A percentile compares a stretch with the other conserved stretches of the same genome.
These are phyloP conservation scores for Trichonephila inaurata DNA, from an alignment of 1,140 invertebrate genomes.

Conservation along the genomic window DNA sequence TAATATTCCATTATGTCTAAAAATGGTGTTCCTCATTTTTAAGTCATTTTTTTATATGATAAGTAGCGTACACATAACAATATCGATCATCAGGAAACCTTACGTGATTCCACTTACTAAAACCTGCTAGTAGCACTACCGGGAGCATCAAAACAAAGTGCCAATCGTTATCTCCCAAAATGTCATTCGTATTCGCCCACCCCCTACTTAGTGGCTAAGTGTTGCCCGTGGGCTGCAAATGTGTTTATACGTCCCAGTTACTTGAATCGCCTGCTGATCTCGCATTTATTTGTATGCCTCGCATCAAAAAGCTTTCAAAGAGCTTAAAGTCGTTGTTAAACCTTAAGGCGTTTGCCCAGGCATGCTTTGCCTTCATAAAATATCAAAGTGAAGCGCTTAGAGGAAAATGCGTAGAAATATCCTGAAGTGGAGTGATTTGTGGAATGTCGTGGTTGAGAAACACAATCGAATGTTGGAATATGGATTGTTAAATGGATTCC, in stretches of 20 bases:
- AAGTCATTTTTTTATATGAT: not conserved
- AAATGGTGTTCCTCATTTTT: not conserved
- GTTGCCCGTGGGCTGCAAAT: not conserved
- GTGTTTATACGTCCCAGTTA: not conserved
- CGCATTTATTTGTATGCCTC: constrained; percentile 5
- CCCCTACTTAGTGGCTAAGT: not conserved
- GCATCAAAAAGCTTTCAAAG: constrained; percentile 30
- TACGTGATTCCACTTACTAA: not conserved
- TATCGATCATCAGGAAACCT: constrained; percentile 26
- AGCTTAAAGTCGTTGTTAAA: constrained; percentile 17
- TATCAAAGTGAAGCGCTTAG: not conserved
- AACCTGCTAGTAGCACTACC: not conserved
- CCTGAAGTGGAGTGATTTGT: not conserved
- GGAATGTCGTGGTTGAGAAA: not conserved
- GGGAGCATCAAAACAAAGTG: constrained; percentile 42
- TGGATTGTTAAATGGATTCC: too few species aligned
- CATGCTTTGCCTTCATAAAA: not conserved
- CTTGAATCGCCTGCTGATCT: constrained; percentile 1
- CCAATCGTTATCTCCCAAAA: constrained; percentile 45
- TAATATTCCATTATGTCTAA: too few species aligned
- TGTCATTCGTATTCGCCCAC: not conserved
- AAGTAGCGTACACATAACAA: not conserved
- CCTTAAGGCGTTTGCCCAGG: not conserved
- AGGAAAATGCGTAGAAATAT: not conserved
- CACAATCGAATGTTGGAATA: not conserved